These are phyloP conservation scores for Crotophaga sulcirostris DNA, from an alignment of 2,113 vertebrate genomes.

Conservation along the genomic window DNA sequence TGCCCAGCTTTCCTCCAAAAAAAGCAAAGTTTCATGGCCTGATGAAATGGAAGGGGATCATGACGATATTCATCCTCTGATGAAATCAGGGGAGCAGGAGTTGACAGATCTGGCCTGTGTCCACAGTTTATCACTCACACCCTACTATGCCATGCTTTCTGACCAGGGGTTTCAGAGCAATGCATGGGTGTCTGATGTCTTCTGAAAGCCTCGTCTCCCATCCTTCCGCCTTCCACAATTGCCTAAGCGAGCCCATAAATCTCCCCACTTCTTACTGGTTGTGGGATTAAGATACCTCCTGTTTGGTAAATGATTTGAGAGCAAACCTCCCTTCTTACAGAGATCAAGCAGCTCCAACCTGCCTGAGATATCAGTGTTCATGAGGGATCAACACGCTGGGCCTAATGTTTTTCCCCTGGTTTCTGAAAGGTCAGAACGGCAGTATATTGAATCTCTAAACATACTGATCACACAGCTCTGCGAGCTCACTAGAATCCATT, in stretches of 20 bases:
- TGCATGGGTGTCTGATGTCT: background rate
- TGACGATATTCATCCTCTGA: background rate
- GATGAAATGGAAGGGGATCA: background rate
- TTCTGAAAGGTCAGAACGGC: slow-evolving; percentile 55
- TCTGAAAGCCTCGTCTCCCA: background rate
- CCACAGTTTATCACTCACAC: background rate
- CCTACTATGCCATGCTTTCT: background rate
- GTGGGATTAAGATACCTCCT: background rate
- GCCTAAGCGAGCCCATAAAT: background rate
- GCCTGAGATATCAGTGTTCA: background rate
- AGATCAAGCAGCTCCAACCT: background rate
- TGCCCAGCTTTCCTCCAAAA: background rate
- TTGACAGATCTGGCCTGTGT: background rate
- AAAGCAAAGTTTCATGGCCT: background rate
- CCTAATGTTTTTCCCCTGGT: slow-evolving; percentile 32
- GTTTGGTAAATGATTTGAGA: background rate
- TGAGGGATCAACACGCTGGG: slow-evolving; percentile 24
- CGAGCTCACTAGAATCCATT: slow-evolving; percentile 67
- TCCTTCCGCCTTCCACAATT: background rate
- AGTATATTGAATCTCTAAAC: slow-evolving; percentile 65
- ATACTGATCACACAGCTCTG: slow-evolving; percentile 49
- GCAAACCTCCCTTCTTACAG: background rate
- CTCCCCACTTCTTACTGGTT: background rate
- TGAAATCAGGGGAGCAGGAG: background rate
- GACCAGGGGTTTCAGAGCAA: background rate